Base-by-base conservation (phyloP, 2,888 invertebrate species). In the Pediacus dermestoides region DNA sequence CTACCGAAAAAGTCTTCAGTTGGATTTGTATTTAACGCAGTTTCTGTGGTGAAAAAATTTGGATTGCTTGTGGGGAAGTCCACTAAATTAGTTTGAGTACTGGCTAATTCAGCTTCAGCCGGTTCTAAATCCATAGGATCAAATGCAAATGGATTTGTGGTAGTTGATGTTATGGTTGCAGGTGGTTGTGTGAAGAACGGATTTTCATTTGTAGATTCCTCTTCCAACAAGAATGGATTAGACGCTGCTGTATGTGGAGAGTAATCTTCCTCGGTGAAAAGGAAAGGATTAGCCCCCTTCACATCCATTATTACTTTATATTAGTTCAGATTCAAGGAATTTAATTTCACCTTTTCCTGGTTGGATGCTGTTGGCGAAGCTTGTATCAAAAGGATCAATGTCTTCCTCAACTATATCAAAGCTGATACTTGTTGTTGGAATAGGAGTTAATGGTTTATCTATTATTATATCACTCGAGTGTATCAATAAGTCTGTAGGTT, bases 331-430 rank as follows among this genome's bases (percentile, higher is more conserved):
- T 64, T 88, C 89, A 1, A 90, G 68, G 11, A 87, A 64, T 60
- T 85, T 86, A 1, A 89, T 65, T 67, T 89, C 88, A 0, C 85
- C 80, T 63, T 78, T 80, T 2, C 88, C 88, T 0, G 87, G 88
- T 46, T 78, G 79, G 26, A 88, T 73, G 58, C 82, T 78, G 31
- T 74, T 74, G 0, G 85, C 87, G 54, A 86, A 84, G 2, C 88
- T 87, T 0, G 89, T 89, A 60, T 90, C 89, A 58, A 90, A 90
- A 0, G 89, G 89, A 73, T 90, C 89, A 16, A 76, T 64, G 49
- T 81, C 70, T 8, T 61, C 74, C 35, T 75, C 73, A 64, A 54
- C 51, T 15, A 48, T 73, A 73, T 44, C 72, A 72, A 28, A 72
- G 58, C 49, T 72, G 11, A 42, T 37, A 70, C 39, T 70, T 7